Conservation (phyloP, 2,113 vertebrate genomes). For the Amphiprion ocellaris region DNA sequence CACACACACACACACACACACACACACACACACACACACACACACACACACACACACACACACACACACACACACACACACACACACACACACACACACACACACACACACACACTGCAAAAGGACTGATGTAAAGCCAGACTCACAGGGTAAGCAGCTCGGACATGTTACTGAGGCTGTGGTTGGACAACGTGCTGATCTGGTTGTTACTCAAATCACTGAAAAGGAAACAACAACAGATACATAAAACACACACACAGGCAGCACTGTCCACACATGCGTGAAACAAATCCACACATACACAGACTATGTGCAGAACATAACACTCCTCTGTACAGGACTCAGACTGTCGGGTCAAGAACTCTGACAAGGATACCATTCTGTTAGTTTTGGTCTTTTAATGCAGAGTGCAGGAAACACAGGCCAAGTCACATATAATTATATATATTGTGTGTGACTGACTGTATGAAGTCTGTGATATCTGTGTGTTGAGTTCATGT, state of each 20-base stretch:
- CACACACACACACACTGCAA: constrained; percentile 40
- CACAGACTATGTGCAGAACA: neutral
- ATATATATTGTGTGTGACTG: too few species aligned
- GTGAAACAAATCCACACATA: constrained; percentile 27
- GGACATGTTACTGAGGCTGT: constrained; percentile 99
- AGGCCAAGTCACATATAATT: constrained; percentile 27
- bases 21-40: constrained; percentile 20
- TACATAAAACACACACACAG: constrained; percentile 65
- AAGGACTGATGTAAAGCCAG: constrained; percentile 68
- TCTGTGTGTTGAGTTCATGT: constrained; percentile 12
- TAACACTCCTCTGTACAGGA: constrained; percentile 2
- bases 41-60: constrained; percentile 25
- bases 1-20: constrained; percentile 32
- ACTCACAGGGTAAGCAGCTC: constrained; percentile 99
- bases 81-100: constrained; percentile 8
- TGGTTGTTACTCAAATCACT: constrained; percentile 99
- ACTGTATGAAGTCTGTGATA: neutral
- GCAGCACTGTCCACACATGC: constrained; percentile 45
- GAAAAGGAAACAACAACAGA: constrained; percentile 84
- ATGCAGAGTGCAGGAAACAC: constrained; percentile 15
- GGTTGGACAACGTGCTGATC: constrained; percentile 99
- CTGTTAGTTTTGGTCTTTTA: constrained; percentile 56
- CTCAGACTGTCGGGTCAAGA: constrained; percentile 17
- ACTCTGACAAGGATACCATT: constrained; percentile 17
- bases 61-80: too few species aligned